Evolutionary conservation across 1,140 invertebrate species (phyloP), one percentile per base, ranked within the genome.

Genomic region (Scaptomyza montana): DNA sequence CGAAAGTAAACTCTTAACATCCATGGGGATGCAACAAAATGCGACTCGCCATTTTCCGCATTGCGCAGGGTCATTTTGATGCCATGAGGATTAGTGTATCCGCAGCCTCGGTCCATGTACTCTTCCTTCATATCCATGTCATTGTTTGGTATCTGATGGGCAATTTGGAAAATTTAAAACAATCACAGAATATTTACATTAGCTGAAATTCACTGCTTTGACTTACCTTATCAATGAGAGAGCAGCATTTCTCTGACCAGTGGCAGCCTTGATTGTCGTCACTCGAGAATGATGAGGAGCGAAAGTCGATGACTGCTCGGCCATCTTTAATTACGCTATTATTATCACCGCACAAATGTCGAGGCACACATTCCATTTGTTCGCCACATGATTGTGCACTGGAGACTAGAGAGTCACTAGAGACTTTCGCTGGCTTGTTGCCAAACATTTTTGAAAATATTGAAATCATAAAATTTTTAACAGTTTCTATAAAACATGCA

Each of bases 41-140:
- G 63, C 0, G 69, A 25, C 16, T 72, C 69, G 39, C 39, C n/a
- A 1, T n/a, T 12, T 0, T 5, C 0, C 1, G 10, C 0, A 56
- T 55, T 50, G 5, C 13, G 3, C 0, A 70, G 2, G 1, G 10
- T 50, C 0, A 70, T 6, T 8, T 21, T 1, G 0, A 64, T 0
- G 5, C 60, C 67, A 0, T 56, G 30, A 0, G 51, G 51, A 49
- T 70, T 63, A 5, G 30, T 49, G 3, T 55, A 3, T 94, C 94
- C 43, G 94, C 92, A 50, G 94, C 90, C 77, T 92, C 93, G n/a
- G 97, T 63, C 7, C 90, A 12, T n/a, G 13, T 54, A 12, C 0
- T 7, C 2, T 8, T 10, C 16, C 9, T 19, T 5, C 3, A 39
- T 16, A 13, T 0, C 19, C 0, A 3, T 41, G 10, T 41, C 39